These are phyloP conservation scores for Trissolcus japonicus DNA, from an alignment of 2,888 invertebrate species.

Conservation along the genomic window DNA sequence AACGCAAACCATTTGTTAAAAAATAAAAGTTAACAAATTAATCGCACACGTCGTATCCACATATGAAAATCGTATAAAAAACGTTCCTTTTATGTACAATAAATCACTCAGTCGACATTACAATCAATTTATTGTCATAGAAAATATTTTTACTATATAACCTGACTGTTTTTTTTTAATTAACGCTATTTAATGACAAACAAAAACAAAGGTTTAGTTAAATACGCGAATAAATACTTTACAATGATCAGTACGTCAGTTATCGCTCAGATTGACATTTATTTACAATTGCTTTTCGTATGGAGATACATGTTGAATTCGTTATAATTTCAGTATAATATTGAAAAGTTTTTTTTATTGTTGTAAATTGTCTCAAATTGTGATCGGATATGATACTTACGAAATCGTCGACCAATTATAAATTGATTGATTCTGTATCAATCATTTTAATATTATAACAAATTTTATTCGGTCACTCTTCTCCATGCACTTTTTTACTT, in stretches of 20 bases:
- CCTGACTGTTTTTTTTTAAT: conserved; percentile 14
- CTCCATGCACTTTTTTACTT: no score
- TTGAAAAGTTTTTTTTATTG: background rate
- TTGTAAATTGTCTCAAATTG: conserved; percentile 21
- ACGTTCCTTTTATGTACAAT: conserved; percentile 15
- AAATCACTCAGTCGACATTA: conserved; percentile 24
- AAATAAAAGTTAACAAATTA: conserved; percentile 21
- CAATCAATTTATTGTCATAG: conserved; percentile 14
- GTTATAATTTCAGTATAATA: background rate
- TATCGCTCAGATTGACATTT: background rate
- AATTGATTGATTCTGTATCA: background rate
- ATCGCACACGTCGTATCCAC: conserved; percentile 16
- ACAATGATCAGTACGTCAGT: conserved; percentile 52
- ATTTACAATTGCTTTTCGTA: conserved; percentile 1
- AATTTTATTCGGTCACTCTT: no score
- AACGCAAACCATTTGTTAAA: conserved; percentile 19
- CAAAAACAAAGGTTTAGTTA: conserved; percentile 56
- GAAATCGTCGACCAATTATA: conserved; percentile 14
- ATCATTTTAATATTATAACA: no score
- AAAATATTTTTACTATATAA: conserved; percentile 11
- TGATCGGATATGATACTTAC: no score
- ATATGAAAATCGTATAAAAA: conserved; percentile 22
- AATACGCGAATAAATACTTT: conserved; percentile 73
- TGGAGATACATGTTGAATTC: background rate
- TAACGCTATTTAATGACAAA: conserved; percentile 34